These are phyloP conservation scores for Thecophora atra DNA, from an alignment of 2,888 invertebrate genomes.

Conservation along the genomic window DNA sequence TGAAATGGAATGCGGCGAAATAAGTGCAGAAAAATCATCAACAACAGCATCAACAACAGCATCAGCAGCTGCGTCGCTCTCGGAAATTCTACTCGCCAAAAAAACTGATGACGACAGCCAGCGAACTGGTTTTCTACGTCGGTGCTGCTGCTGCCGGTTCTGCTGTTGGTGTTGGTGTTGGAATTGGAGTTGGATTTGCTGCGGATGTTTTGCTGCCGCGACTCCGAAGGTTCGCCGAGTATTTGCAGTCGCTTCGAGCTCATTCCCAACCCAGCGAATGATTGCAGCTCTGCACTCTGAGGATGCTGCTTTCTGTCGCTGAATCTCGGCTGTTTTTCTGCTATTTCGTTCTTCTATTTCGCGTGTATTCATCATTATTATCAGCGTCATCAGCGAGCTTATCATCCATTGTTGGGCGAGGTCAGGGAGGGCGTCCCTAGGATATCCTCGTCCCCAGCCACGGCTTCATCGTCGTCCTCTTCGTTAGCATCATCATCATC, in stretches of 20 bases:
- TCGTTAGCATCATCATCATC: not conserved
- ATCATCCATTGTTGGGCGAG: no score
- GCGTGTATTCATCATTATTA: not conserved
- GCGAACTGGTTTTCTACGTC: conserved; percentile 26
- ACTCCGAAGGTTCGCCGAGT: not conserved
- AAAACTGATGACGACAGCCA: conserved; percentile 32
- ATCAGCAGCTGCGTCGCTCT: not conserved
- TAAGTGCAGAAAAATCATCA: not conserved
- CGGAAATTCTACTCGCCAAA: conserved; percentile 8
- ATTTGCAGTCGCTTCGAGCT: not conserved
- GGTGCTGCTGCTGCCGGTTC: not conserved
- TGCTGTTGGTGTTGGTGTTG: conserved; percentile 8
- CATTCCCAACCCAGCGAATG: not conserved
- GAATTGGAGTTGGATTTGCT: not conserved
- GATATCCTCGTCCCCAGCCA: not conserved
- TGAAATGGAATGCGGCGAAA: conserved; percentile 2
- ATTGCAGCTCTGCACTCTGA: not conserved
- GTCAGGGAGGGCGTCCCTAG: no score
- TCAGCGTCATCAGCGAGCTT: not conserved
- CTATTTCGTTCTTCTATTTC: not conserved
- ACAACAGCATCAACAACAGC: not conserved
- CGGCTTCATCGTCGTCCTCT: not conserved
- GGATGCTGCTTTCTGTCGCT: no score
- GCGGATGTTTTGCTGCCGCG: not conserved
- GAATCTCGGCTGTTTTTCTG: not conserved